These are phyloP conservation scores for Eretmocerus hayati DNA, from an alignment of 2,888 invertebrate species.

Conservation along the genomic window DNA sequence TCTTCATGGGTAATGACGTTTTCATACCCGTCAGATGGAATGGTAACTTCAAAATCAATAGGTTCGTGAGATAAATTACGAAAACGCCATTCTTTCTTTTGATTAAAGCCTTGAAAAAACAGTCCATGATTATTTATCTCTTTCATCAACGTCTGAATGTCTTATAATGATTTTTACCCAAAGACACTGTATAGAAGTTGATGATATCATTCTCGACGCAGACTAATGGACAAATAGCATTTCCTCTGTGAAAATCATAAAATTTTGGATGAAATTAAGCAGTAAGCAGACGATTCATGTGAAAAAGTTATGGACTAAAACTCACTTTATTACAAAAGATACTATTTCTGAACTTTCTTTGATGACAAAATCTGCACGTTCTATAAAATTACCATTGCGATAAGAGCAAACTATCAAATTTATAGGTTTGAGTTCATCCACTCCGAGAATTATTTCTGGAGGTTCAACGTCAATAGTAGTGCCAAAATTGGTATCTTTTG, in stretches of 20 bases:
- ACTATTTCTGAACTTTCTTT: constrained; percentile 54
- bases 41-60: constrained; percentile 49
- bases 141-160: not conserved
- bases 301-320: not conserved
- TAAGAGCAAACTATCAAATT: constrained; percentile 54
- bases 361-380: constrained; percentile 55
- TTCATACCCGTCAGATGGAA: constrained; percentile 53
- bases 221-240: constrained; percentile 51
- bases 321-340: constrained; percentile 55
- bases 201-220: not conserved
- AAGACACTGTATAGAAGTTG: constrained; percentile 1
- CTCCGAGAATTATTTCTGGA: constrained; percentile 45
- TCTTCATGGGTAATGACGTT: constrained; percentile 49
- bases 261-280: not conserved
- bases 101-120: constrained; percentile 47
- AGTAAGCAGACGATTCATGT: not conserved
- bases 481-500: constrained; percentile 51
- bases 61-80: constrained; percentile 54
- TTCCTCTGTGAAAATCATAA: constrained; percentile 50
- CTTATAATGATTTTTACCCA: constrained; percentile 5
- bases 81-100: constrained; percentile 47
- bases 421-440: constrained; percentile 52
- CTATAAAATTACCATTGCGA: constrained; percentile 57
- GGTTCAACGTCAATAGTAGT: constrained; percentile 54
- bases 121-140: not conserved